Percentiles rank a stretch among this genome's conserved stretches.
Conservation (phyloP, 2,888 invertebrate species). For the Mycogona germanica region DNA sequence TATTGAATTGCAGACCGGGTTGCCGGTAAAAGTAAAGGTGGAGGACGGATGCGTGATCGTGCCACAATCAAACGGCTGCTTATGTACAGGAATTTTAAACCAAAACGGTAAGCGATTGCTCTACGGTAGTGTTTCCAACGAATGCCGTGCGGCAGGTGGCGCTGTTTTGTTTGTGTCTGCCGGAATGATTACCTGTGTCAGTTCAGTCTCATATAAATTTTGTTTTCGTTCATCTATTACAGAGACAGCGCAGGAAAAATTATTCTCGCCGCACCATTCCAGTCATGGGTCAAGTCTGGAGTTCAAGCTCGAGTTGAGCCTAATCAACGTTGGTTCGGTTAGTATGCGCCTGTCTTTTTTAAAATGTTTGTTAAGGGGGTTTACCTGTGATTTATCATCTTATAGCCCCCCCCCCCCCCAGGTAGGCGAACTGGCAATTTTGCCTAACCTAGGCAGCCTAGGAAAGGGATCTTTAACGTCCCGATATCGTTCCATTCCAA, state of each 20-base stretch:
- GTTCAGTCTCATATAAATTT: not conserved
- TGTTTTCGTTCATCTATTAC: no score
- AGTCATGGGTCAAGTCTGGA: constrained; percentile 75
- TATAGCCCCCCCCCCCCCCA: not conserved
- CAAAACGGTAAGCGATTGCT: constrained; percentile 50
- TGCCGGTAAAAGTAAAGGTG: constrained; percentile 11
- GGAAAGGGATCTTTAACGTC: no score
- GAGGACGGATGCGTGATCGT: constrained; percentile 48
- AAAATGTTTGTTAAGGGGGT: not conserved
- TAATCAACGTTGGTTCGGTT: constrained; percentile 95
- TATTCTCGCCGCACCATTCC: constrained; percentile 87
- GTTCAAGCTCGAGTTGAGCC: constrained; percentile 91
- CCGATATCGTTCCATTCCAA: no score
- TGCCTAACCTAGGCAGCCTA: no score
- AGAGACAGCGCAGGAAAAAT: constrained; percentile 72
- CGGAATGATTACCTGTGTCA: not conserved
- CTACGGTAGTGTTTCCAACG: no score
- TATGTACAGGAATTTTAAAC: constrained; percentile 97
- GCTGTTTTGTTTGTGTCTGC: no score
- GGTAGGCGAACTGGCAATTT: no score
- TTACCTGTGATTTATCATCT: not conserved
- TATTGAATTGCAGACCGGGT: constrained; percentile 9
- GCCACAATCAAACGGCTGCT: constrained; percentile 90
- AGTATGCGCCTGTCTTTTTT: constrained; percentile 20
- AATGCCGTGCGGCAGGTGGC: no score